These are phyloP conservation scores for Cepphus grylle DNA, from an alignment of 2,113 vertebrate genomes.

Conservation along the genomic window DNA sequence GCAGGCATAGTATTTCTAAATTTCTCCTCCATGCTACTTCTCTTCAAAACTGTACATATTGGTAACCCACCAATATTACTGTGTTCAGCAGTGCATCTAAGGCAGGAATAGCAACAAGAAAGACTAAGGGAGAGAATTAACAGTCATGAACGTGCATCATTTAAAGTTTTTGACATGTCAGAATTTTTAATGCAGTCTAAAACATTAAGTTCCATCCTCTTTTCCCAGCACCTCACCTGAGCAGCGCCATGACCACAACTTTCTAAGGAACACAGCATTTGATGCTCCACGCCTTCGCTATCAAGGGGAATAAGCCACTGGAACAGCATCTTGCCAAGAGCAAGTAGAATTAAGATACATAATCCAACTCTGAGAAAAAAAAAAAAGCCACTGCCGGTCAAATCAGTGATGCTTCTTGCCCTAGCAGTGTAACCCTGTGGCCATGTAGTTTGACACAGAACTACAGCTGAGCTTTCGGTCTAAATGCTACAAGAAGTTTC, in stretches of 20 bases:
- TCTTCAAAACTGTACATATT: not conserved
- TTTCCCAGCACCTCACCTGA: not conserved
- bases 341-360: not conserved
- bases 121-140: not conserved
- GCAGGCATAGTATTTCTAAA: rapidly evolving
- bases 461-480: not conserved
- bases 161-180: not conserved
- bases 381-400: not conserved
- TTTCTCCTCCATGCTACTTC: not conserved
- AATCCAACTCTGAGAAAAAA: not conserved
- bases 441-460: not conserved
- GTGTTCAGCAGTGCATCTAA: not conserved
- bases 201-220: rapidly evolving
- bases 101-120: not conserved
- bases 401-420: not conserved
- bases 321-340: not conserved
- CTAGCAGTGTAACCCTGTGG: not conserved
- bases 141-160: rapidly evolving
- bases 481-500: not conserved
- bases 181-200: not conserved
- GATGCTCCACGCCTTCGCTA: not conserved
- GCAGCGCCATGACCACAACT: not conserved
- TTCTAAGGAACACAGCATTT: not conserved
- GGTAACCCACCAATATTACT: not conserved
- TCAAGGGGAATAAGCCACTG: not conserved